phyloP scores from a whole-genome alignment of 1,140 invertebrate genomes.

The Drepana arcuata region DNA sequence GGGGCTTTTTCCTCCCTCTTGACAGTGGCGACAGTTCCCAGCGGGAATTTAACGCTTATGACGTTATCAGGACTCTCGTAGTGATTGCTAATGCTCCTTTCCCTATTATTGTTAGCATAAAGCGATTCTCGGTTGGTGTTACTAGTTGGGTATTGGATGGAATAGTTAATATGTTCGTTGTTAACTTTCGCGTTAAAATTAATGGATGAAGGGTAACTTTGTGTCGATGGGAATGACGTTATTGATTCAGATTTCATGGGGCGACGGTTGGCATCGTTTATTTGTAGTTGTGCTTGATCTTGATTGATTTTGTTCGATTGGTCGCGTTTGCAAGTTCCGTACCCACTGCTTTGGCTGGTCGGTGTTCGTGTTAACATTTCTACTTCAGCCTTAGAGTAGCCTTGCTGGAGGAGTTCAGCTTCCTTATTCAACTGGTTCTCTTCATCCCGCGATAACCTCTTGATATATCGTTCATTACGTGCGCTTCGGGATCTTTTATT shows the following conservation, averaged over 20 bases:
- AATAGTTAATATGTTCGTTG: constrained; percentile 69
- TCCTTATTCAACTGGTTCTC: constrained; percentile 74
- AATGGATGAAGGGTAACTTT: constrained; percentile 68
- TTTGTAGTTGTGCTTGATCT: constrained; percentile 31
- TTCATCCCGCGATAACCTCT: constrained; percentile 80
- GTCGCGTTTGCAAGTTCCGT: constrained; percentile 64
- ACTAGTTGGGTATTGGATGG: constrained; percentile 58
- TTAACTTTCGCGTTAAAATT: constrained; percentile 71
- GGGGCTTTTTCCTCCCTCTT: constrained; percentile 66
- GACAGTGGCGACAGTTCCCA: constrained; percentile 59
- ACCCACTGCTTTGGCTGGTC: constrained; percentile 64
- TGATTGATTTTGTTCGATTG: constrained; percentile 37
- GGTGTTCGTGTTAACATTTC: constrained; percentile 65
- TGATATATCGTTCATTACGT: constrained; percentile 84
- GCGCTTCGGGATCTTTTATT: constrained; percentile 74
- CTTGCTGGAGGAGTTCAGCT: constrained; percentile 66
- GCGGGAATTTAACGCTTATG: constrained; percentile 67
- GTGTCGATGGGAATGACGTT: constrained; percentile 64
- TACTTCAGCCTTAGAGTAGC: constrained; percentile 65
- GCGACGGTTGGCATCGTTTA: constrained; percentile 41
- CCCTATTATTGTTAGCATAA: constrained; percentile 47
- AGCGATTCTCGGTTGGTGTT: constrained; percentile 39
- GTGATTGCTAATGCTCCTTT: constrained; percentile 42
- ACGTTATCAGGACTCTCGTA: constrained; percentile 56
- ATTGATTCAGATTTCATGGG: constrained; percentile 63